Conservation (phyloP, 2,888 invertebrate species). For the Trilocha varians region DNA sequence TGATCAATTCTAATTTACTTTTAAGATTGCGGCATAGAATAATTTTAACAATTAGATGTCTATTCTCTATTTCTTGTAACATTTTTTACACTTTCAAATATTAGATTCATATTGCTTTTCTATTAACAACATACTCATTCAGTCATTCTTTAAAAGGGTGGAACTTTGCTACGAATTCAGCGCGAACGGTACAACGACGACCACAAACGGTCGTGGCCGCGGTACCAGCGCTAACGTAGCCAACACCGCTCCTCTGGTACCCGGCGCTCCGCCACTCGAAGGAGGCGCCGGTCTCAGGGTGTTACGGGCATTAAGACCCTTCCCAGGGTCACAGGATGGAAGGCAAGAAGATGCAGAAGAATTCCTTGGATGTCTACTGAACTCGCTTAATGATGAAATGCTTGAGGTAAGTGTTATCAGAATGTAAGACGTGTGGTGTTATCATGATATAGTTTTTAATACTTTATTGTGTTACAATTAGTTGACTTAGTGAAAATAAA, state of each 20-base stretch:
- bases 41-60: too few relatives aligned
- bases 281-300: constrained; percentile 90
- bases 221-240: constrained; percentile 38
- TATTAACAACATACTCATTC: background rate
- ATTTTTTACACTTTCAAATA: too few relatives aligned
- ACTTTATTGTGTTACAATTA: too few relatives aligned
- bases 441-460: too few relatives aligned
- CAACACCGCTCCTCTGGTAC: constrained; percentile 44
- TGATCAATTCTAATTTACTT: too few relatives aligned
- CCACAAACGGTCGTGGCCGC: constrained; percentile 52
- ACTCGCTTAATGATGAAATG: constrained; percentile 98
- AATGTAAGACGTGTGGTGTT: too few relatives aligned
- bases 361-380: constrained; percentile 92
- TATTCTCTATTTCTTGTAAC: too few relatives aligned
- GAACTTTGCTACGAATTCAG: constrained; percentile 86
- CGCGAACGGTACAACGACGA: constrained; percentile 66
- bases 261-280: constrained; percentile 88
- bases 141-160: constrained; percentile 65
- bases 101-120: too few relatives aligned
- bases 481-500: too few relatives aligned
- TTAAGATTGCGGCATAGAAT: too few relatives aligned
- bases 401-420: constrained; percentile 83
- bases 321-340: constrained; percentile 81
- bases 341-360: constrained; percentile 98
- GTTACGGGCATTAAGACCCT: constrained; percentile 82